phyloP scores from a whole-genome alignment of 2,888 invertebrate genomes.

The Biston stratarius region DNA sequence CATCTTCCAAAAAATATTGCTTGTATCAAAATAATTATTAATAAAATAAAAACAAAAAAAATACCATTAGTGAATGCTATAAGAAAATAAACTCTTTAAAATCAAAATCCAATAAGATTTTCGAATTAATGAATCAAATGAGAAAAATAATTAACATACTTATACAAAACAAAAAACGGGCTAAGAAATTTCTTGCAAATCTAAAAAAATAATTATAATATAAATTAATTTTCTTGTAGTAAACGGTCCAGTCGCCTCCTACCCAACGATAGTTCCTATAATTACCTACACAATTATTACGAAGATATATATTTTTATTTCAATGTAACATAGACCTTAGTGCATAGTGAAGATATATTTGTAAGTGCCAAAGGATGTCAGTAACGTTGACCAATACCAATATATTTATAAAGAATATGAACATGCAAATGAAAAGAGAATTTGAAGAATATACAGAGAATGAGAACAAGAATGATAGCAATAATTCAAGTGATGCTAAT shows the following conservation, averaged over 20 bases:
- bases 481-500: slow-evolving; percentile 75
- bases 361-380: slow-evolving; percentile 70
- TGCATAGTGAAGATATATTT: slow-evolving; percentile 64
- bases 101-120: slow-evolving; percentile 1
- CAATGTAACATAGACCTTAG: slow-evolving; percentile 69
- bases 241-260: slow-evolving; percentile 78
- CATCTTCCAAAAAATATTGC: no score
- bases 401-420: slow-evolving; percentile 75
- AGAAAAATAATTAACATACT: no score
- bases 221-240: slow-evolving; percentile 22
- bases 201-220: background rate
- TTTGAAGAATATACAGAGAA: slow-evolving; percentile 73
- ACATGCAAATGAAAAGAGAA: slow-evolving; percentile 80
- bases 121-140: slow-evolving; percentile 5
- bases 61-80: no score
- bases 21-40: no score
- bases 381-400: slow-evolving; percentile 76
- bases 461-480: slow-evolving; percentile 71
- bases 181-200: slow-evolving; percentile 19
- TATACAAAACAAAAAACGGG: slow-evolving; percentile 26
- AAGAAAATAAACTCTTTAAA: no score
- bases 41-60: no score
- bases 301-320: slow-evolving; percentile 83
- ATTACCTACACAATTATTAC: slow-evolving; percentile 84
- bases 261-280: slow-evolving; percentile 87